phyloP scores from a whole-genome alignment of 2,888 invertebrate genomes.

The Eupsilia transversa region DNA sequence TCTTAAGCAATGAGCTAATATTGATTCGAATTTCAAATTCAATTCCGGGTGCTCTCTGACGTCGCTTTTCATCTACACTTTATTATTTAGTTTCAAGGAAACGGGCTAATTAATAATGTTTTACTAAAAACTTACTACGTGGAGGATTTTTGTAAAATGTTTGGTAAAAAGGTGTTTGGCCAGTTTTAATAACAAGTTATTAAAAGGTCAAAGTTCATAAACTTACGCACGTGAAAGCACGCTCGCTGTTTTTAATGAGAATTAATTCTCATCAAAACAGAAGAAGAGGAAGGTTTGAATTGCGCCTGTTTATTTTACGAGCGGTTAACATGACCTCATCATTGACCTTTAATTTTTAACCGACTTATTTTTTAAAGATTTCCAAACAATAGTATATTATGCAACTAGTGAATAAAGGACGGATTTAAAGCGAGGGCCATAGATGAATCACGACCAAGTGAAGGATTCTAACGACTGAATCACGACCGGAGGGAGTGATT shows the following conservation, averaged over 20 bases:
- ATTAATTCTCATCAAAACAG: too few relatives aligned
- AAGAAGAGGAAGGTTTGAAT: neutral
- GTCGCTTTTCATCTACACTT: slow-evolving; percentile 4
- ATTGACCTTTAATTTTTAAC: too few relatives aligned
- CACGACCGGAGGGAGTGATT: too few relatives aligned
- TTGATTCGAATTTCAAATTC: slow-evolving; percentile 34
- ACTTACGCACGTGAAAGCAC: neutral
- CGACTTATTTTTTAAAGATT: too few relatives aligned
- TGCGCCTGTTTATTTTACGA: neutral
- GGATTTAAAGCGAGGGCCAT: too few relatives aligned
- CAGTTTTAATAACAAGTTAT: neutral
- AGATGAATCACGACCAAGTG: too few relatives aligned
- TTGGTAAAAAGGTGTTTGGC: neutral
- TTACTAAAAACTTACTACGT: neutral
- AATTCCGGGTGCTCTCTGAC: slow-evolving; percentile 50
- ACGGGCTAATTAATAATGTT: neutral
- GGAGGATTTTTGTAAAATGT: neutral
- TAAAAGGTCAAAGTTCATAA: neutral
- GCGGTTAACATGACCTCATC: neutral
- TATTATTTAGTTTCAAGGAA: slow-evolving; percentile 6
- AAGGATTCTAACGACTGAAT: too few relatives aligned
- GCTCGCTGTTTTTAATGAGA: neutral
- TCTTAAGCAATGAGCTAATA: slow-evolving; percentile 12
- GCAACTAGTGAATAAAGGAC: too few relatives aligned
- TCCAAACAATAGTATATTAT: too few relatives aligned